These are phyloP conservation scores for Tragelaphus imberbis DNA, from an alignment of 2,113 vertebrate genomes.

Conservation along the genomic window DNA sequence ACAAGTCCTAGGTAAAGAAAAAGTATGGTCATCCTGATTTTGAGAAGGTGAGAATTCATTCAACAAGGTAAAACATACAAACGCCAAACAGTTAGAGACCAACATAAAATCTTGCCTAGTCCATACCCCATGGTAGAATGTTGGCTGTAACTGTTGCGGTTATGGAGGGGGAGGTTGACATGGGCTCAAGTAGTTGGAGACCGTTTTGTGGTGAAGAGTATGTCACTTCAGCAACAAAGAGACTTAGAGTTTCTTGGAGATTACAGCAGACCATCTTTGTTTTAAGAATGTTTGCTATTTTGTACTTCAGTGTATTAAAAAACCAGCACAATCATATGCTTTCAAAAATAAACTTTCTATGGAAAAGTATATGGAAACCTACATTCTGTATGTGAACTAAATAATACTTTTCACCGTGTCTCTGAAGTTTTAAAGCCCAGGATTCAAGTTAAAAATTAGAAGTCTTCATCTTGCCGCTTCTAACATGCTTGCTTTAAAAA, in stretches of 20 bases:
- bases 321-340: not conserved
- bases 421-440: not conserved
- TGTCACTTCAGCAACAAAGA: not conserved
- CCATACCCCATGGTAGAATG: not conserved
- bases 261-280: not conserved
- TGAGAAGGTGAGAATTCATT: not conserved
- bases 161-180: not conserved
- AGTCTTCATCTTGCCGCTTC: not conserved
- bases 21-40: not conserved
- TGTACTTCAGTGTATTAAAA: not conserved
- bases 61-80: not conserved
- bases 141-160: not conserved
- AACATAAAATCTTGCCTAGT: not conserved
- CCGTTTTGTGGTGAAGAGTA: not conserved
- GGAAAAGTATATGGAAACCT: not conserved
- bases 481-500: not conserved
- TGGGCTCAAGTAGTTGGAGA: not conserved
- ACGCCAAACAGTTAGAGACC: not conserved
- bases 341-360: constrained; percentile 4
- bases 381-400: not conserved
- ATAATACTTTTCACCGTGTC: not conserved
- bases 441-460: not conserved
- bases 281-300: not conserved
- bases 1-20: not conserved
- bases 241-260: not conserved